Base-by-base conservation (phyloP, 1,140 invertebrate species). In the Drosophila persimilis region DNA sequence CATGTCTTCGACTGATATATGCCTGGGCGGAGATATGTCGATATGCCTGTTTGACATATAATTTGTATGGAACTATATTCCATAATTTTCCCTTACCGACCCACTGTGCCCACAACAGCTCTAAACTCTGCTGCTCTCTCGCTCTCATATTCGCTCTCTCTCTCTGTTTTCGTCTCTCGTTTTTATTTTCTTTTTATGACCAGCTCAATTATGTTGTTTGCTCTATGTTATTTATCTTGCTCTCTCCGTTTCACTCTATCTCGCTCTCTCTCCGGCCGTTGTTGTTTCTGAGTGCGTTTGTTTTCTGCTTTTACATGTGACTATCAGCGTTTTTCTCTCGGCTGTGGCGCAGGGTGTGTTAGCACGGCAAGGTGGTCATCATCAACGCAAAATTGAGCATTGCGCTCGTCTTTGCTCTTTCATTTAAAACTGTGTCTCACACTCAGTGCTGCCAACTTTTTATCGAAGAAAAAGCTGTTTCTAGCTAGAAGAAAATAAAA, bases 261-360 rank as follows among this genome's bases (percentile, higher is more conserved):
- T 22, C 57, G 35, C 59, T 64, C 44, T 50, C 13, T 0, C 24
- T 35, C 50, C 20, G 29, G 22, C 13, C 44, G 45, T 31, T 53
- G 48, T 62, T 56, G 58, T n/a, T 54, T 8, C 8, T 50, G 48
- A n/a, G 31, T 83, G 63, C 54, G 20, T 77, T 80, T 74, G 60
- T 29, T 52, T 69, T 64, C 52, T 55, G 50, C 31, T 61, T 73
- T 59, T 75, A 26, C 48, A 39, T 35, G 46, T 46, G 20, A 20
- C 20, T 20, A 20, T 20, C 20, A 5, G 4, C 24, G 62, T 59
- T 57, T 70, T 26, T 26, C 4, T 5, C 24, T 26, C 24, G 24
- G 24, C 4, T 26, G 24, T 6, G 24, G 4, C 3, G 79, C 79
- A 83, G 79, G 31, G 31, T 31, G 8, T 31, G 8, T 31, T 9